phyloP scores from a whole-genome alignment of 2,888 invertebrate species.

The Papilio protenor region DNA sequence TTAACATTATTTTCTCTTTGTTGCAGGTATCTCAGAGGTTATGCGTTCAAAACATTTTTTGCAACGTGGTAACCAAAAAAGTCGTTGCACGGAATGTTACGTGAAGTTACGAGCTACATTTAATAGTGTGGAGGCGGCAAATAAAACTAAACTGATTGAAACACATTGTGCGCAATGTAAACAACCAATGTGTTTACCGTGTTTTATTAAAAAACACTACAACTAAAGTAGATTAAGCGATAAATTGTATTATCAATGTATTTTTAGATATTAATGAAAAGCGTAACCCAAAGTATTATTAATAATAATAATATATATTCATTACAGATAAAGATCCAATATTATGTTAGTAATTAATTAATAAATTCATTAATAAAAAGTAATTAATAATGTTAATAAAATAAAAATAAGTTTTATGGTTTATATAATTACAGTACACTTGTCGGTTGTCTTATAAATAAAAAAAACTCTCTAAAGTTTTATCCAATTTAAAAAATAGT shows the following conservation, averaged over 20 bases:
- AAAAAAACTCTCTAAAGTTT: neutral
- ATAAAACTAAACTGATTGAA: constrained; percentile 36
- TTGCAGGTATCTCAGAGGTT: neutral
- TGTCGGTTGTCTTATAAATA: neutral
- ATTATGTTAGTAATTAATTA: too few relatives aligned
- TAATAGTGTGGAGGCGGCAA: constrained; percentile 38
- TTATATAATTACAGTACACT: neutral
- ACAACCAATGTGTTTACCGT: constrained; percentile 41
- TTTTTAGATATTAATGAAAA: neutral
- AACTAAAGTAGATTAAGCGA: neutral
- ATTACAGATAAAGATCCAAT: too few relatives aligned
- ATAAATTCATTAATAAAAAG: too few relatives aligned
- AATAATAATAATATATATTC: too few relatives aligned
- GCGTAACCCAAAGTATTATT: neutral
- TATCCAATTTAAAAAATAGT: neutral
- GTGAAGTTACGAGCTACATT: constrained; percentile 34
- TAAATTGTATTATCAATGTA: neutral
- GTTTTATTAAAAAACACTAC: constrained; percentile 42
- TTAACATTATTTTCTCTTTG: neutral
- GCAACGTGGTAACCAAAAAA: constrained; percentile 42
- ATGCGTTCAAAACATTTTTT: constrained; percentile 17
- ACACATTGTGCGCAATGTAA: constrained; percentile 40
- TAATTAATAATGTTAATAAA: too few relatives aligned
- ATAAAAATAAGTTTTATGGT: too few relatives aligned
- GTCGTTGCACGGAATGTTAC: constrained; percentile 42